Conservation (phyloP, 2,113 vertebrate genomes). For the Actenoides hombroni region DNA sequence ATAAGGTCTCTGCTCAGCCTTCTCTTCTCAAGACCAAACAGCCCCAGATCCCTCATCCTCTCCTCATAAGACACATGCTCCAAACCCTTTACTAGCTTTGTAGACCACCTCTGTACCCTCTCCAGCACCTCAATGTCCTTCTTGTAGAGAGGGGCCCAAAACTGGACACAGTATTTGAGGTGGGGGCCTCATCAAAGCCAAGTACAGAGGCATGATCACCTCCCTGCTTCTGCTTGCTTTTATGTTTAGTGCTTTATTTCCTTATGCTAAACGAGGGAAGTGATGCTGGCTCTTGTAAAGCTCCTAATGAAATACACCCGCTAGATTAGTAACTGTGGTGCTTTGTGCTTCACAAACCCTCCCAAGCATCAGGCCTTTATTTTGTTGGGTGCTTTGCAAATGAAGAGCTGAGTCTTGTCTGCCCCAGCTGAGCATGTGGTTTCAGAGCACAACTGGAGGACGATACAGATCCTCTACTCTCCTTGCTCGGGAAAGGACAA, state of each 20-base stretch:
- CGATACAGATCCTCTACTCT: background rate
- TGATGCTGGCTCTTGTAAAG: rapidly evolving
- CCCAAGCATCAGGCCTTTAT: background rate
- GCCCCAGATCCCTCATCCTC: too few species aligned
- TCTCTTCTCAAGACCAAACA: too few species aligned
- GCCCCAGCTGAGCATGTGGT: background rate
- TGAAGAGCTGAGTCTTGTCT: background rate
- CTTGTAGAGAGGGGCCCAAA: too few species aligned
- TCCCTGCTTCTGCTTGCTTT: background rate
- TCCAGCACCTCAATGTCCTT: too few species aligned
- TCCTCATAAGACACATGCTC: too few species aligned
- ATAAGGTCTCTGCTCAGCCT: too few species aligned
- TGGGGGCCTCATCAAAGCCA: too few species aligned
- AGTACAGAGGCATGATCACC: too few species aligned
- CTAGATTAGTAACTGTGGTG: background rate
- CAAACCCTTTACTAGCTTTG: too few species aligned
- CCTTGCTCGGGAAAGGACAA: background rate
- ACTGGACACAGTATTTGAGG: too few species aligned
- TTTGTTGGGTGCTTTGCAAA: background rate
- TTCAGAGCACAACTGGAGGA: background rate
- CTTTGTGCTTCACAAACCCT: background rate
- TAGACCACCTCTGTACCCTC: too few species aligned
- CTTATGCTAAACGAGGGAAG: background rate
- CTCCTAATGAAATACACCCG: background rate
- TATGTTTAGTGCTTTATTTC: background rate